phyloP scores from a whole-genome alignment of 1,140 invertebrate species.

The Steinernema khuongi region DNA sequence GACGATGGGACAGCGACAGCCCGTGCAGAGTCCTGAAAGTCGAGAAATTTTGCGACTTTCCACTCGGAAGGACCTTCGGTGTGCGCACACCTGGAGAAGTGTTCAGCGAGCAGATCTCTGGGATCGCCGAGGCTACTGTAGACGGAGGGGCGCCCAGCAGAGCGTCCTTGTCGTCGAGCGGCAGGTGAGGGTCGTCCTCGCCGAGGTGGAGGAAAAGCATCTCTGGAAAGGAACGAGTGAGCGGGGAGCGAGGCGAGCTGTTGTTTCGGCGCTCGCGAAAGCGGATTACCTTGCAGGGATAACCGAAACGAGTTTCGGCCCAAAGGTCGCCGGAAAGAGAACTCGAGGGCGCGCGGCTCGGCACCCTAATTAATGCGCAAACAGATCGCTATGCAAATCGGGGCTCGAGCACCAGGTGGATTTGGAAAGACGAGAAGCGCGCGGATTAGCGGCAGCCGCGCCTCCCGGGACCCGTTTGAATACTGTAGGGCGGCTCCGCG shows the following conservation, averaged over 20 bases:
- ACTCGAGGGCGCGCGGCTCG: background rate
- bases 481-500: too few relatives aligned
- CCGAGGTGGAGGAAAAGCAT: background rate
- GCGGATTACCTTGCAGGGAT: constrained; percentile 8
- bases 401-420: constrained; percentile 1
- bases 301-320: background rate
- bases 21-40: background rate
- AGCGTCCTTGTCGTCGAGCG: background rate
- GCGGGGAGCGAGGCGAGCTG: background rate
- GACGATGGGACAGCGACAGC: background rate
- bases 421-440: background rate
- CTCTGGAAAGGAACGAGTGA: background rate
- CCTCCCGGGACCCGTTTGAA: background rate
- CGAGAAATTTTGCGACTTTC: background rate
- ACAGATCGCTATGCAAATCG: constrained; percentile 5
- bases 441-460: constrained; percentile 5
- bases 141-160: background rate
- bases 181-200: background rate
- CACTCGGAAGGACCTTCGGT: background rate
- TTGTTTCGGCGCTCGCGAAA: background rate
- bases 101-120: background rate
- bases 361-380: constrained; percentile 9
- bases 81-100: constrained; percentile 9
- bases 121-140: background rate
- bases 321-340: background rate